Base-by-base conservation (phyloP, 2,888 invertebrate species). In the Philereme transversata region DNA sequence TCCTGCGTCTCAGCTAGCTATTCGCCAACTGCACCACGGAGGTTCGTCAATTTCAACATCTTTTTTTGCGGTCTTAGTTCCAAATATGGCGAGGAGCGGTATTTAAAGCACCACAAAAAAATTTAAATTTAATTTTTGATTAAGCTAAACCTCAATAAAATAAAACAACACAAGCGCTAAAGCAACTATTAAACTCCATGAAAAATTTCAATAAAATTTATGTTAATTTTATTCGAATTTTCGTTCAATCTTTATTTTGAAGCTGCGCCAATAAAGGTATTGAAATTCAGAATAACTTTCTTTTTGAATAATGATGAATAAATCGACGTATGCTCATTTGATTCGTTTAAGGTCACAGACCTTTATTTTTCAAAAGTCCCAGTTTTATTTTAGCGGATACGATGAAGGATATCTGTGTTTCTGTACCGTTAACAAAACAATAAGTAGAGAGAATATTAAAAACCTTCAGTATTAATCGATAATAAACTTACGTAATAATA, bases 381-480 rank as follows among this genome's bases (percentile, higher is more conserved):
- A 76, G 75, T 84, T 86, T 88, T 88, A 83, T 88, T 90, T 87
- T 81, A 80, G 77, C 81, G 80, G 82, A 81, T 78, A 75, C 79
- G 73, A 72, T 77, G 78, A 79, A 77, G 81, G 77, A 81, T 83
- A 82, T 83, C 83, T 84, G 81, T 79, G 79, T 80, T 80, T 78
- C 50, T 72, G 83, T 86, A 88, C 57, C 40, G 83, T 77, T 41
- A 7, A 72, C 44, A 75, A 81, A 44, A 74, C 67, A 47, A 22
- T 22, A 22, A 2, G 22, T 22, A 22, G 3, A 22, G 22, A 22
- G 22, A 22, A 22, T 22, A 22, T 22, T 22, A 22, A 22, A 22
- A 2, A 22, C 22, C 22, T 3, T 22, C 22, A 22, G 3, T 22
- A 22, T 22, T 22, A 22, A n/a, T 3, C 22, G 3, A 2, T 22